Percentiles rank a stretch among this genome's conserved stretches.
Conservation (phyloP, 2,797 vertebrate genomes). For the Pogoniulus pusillus region DNA sequence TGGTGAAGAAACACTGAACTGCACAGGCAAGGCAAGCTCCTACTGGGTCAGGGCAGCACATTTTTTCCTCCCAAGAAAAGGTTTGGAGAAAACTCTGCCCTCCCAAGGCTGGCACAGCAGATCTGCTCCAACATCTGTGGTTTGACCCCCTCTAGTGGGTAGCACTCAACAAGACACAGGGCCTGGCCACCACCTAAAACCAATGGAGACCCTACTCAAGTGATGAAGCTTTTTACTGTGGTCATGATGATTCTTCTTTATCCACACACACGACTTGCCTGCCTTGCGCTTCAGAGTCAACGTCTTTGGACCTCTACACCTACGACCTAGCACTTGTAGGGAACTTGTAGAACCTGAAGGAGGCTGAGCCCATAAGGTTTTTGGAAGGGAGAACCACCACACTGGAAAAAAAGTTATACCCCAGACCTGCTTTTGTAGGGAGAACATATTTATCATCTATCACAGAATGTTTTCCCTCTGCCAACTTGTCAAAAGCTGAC, state of each 20-base stretch:
- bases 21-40: not conserved
- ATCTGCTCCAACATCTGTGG: conserved; percentile 60
- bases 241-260: not conserved
- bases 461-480: conserved; percentile 29
- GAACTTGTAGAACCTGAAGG: not conserved
- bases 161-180: conserved; percentile 48
- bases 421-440: not conserved
- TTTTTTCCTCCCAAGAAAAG: not conserved
- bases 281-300: not conserved
- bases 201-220: conserved; percentile 36
- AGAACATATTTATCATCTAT: conserved; percentile 54
- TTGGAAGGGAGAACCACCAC: not conserved
- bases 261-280: not conserved
- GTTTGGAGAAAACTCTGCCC: conserved; percentile 11
- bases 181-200: not conserved
- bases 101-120: not conserved
- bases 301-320: not conserved
- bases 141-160: conserved; percentile 73
- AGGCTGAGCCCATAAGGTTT: not conserved
- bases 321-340: not conserved
- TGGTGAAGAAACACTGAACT: fast-evolving
- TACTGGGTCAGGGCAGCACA: not conserved
- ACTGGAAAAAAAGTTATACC: not conserved
- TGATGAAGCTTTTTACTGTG: not conserved
- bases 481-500: conserved; percentile 68